Evolutionary conservation across 2,888 invertebrate genomes (phyloP), one percentile per base, ranked within the genome.

Genomic region (Antheraea yamamai): DNA sequence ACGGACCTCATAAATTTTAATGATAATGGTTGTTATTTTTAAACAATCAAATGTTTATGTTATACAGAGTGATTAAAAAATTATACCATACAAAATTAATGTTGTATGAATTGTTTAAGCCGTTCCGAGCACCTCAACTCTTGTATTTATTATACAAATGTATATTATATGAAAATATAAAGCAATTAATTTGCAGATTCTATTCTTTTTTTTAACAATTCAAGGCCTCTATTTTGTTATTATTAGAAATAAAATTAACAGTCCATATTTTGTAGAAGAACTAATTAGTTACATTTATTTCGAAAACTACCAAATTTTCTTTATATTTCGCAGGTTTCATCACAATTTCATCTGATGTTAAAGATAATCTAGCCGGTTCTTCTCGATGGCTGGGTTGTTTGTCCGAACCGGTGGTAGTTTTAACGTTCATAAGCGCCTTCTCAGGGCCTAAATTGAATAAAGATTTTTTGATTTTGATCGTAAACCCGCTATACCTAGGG

Each of bases 1-100:
- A 88, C 87, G 85, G 76, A 79, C 79, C 79, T 81, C 73, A 73
- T 75, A 70, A 75, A 75, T 73, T 73, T 47, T 70, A 73, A 64
- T 75, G 75, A 73, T 72, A 64, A 74, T 74, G 55, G 58, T 55
- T 72, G 74, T 52, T 47, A 12, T 30, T 72, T 35, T 75, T 47
- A 58, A 47, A 58, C 26, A 52, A 51, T 72, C 71, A 55, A 74
- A 61, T 61, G 61, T 61, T 61, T 61, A n/a, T 52, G 16, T 66
- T 66, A 66, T 66, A 66, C 64, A 66, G 64, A 16, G 26, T 30
- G 14, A 26, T 30, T 66, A 16, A 66, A 30, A 61, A 66, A 66
- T 14, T 14, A 66, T 30, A 30, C 30, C 16, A 30, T 30, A 64
- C 14, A 26, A 66, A 30, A 66, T 66, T 66, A 66, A 26, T 23